Evolutionary conservation across 2,888 invertebrate genomes (phyloP).

Genomic region (Boloria euphrosyne): DNA sequence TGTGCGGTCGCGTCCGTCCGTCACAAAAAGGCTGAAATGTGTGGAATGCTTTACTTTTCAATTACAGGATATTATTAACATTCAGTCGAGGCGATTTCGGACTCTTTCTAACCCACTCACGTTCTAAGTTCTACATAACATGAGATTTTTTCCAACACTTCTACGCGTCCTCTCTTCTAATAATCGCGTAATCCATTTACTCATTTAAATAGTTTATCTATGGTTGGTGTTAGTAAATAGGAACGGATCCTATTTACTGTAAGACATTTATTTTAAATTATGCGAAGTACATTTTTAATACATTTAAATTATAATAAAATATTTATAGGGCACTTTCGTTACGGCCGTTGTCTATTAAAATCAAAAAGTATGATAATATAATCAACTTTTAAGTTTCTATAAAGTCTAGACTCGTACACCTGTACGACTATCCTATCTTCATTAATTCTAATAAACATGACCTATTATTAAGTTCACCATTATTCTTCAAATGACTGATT

Average conservation of each 20-base stretch:
- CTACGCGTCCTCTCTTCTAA: background rate
- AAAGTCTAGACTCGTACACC: conserved; percentile 15
- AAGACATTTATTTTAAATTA: conserved; percentile 5
- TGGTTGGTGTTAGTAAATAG: background rate
- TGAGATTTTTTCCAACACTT: background rate
- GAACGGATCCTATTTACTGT: background rate
- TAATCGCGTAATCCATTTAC: conserved; percentile 2
- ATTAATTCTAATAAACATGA: conserved; percentile 36
- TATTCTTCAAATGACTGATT: conserved; percentile 72
- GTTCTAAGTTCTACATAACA: conserved; percentile 2
- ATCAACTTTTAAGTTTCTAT: conserved; percentile 15
- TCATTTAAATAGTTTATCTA: background rate
- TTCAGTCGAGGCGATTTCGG: conserved; percentile 16
- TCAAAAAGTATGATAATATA: conserved; percentile 10
- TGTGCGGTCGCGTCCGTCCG: conserved; percentile 61
- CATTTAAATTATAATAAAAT: background rate
- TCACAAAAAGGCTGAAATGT: conserved; percentile 53
- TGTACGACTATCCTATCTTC: conserved; percentile 29
- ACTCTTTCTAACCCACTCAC: conserved; percentile 6
- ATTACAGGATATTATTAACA: conserved; percentile 17
- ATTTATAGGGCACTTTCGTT: conserved; percentile 1
- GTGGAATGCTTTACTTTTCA: conserved; percentile 20
- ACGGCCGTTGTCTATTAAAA: conserved; percentile 24
- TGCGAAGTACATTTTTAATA: background rate
- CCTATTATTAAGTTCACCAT: conserved; percentile 53